Evolutionary conservation across 37 sponge, comb jelly and placozoan genomes (phyloP).

Genomic region (Eunapius fragilis): DNA sequence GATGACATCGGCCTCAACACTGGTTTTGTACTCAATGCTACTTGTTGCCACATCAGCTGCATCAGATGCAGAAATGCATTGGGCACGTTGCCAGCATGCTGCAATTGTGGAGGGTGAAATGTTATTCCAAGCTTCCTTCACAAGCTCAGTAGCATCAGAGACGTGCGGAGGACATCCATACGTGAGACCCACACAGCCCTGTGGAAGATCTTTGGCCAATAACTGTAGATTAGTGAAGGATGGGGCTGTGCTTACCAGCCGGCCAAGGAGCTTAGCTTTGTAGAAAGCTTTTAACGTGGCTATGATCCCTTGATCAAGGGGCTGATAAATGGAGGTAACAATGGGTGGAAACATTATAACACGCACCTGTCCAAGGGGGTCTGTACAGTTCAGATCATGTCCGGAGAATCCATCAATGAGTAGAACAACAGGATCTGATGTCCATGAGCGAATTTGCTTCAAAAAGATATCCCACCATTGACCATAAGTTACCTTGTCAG

Average conservation of each 20-base stretch:
- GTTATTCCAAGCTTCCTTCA: neutral
- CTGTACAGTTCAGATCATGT: constrained; percentile 2
- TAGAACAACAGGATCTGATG: constrained; percentile 2
- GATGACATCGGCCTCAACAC: too few relatives aligned
- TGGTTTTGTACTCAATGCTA: neutral
- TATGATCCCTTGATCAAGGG: constrained; percentile 5
- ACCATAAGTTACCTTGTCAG: neutral
- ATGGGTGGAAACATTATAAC: neutral
- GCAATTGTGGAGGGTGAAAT: neutral
- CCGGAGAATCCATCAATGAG: constrained; percentile 1
- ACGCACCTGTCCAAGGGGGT: constrained; percentile 3
- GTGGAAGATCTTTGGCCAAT: neutral
- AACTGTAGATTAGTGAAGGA: neutral
- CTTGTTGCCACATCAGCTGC: neutral
- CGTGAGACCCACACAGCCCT: neutral
- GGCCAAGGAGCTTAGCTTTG: neutral
- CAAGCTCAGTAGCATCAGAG: neutral
- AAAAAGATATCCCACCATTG: constrained; percentile 12
- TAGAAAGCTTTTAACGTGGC: constrained; percentile 7
- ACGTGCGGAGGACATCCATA: neutral
- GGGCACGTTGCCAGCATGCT: neutral
- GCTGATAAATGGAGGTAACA: constrained; percentile 8
- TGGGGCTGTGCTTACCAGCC: neutral
- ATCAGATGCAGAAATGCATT: neutral
- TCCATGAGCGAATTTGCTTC: constrained; percentile 3